phyloP scores from a whole-genome alignment of 2,888 invertebrate genomes.

The Tiliacea aurago region DNA sequence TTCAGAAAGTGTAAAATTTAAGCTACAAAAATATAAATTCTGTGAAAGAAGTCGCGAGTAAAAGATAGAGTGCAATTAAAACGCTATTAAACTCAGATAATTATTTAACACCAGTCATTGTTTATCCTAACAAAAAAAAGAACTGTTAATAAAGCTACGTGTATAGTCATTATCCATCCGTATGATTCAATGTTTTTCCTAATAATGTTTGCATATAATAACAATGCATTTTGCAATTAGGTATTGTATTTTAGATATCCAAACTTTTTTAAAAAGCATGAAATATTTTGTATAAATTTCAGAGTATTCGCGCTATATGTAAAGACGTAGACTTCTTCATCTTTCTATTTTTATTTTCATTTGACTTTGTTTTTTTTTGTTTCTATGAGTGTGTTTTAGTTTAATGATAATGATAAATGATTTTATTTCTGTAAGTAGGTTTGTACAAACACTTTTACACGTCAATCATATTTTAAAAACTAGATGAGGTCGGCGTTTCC shows the following conservation, averaged over 20 bases:
- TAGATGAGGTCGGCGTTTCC: too few species aligned
- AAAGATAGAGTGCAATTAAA: not conserved
- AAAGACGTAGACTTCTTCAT: not conserved
- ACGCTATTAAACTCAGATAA: not conserved
- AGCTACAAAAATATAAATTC: too few species aligned
- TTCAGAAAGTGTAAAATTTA: not conserved
- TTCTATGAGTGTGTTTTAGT: too few species aligned
- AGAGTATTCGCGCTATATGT: not conserved
- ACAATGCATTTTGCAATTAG: slow-evolving; percentile 33
- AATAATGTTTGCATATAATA: slow-evolving; percentile 47
- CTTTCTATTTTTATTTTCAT: too few species aligned
- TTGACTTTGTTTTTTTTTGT: too few species aligned
- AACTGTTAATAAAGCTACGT: not conserved
- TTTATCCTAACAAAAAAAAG: not conserved
- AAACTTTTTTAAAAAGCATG: not conserved
- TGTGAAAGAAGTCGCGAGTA: too few species aligned
- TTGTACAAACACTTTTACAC: too few species aligned
- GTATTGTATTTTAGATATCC: slow-evolving; percentile 8
- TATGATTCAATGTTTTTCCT: slow-evolving; percentile 23
- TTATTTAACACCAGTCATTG: slow-evolving; percentile 1
- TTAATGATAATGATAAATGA: too few species aligned
- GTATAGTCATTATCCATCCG: not conserved
- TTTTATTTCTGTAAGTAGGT: too few species aligned
- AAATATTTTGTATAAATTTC: not conserved
- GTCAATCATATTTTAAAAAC: too few species aligned